Evolutionary conservation across 2,797 vertebrate genomes (phyloP), one percentile per base, ranked within the genome.

Genomic region (Rhinophrynus dorsalis): DNA sequence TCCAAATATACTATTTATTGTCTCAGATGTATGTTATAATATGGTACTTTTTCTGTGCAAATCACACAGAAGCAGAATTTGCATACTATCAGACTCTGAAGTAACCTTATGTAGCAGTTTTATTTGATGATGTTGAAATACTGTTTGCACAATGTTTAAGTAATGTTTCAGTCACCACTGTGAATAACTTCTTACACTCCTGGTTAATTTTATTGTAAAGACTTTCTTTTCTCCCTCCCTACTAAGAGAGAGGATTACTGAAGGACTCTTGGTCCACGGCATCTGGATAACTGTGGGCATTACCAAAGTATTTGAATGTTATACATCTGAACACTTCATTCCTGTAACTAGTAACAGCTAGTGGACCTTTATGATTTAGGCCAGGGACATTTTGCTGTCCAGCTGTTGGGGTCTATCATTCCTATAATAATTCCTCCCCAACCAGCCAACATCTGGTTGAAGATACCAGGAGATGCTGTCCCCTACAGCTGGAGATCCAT

Each of bases 161-260:
- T 74, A 77, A 80, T 75, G 68, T 81, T 80, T 56, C 35, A 78
- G 81, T 79, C 76, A 76, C 74, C 80, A 81, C 81, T 82, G 76
- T 85, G 83, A 85, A 82, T 80, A 74, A 76, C 73, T 79, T 82
- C 79, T 74, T 82, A 80, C 74, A 79, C 79, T 84, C 24, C 62
- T 13, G 15, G 33, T 23, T 48, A 77, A 66, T 82, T 81, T 80
- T 69, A 77, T 78, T 1, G 51, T 71, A 77, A 75, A 82, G 76
- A 51, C 67, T 69, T 73, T 78, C 74, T 78, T 17, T 44, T 21
- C 52, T 27, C 37, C n/a, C 15, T 17, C 13, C 10, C 35, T 35
- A 17, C n/a, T 17, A 52, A 5, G 1, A 21, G 58, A 29, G 42
- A 30, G 55, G 12, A 23, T 68, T 8, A 8, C 47, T 7, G n/a